These are phyloP conservation scores for Chesias legatella DNA, from an alignment of 2,888 invertebrate species.

Conservation along the genomic window DNA sequence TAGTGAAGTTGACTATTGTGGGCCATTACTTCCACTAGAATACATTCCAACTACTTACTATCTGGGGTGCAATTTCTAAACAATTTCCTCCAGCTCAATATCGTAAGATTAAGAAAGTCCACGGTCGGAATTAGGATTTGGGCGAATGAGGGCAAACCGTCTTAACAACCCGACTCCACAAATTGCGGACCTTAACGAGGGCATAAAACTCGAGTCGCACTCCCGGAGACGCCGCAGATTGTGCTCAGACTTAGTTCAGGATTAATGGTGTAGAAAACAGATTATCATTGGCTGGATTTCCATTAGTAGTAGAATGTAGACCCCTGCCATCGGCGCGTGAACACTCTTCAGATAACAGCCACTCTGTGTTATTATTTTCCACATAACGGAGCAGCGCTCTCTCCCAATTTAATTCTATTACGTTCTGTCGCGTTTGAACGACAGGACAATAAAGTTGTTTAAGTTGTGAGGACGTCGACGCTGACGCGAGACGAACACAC, in stretches of 20 bases:
- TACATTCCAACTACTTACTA: slow-evolving; percentile 48
- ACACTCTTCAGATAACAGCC: slow-evolving; percentile 69
- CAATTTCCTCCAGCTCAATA: slow-evolving; percentile 78
- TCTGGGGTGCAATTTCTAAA: slow-evolving; percentile 72
- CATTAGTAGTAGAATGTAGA: slow-evolving; percentile 58
- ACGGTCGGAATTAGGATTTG: slow-evolving; percentile 74
- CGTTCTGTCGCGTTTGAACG: slow-evolving; percentile 76
- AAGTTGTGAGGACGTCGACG: slow-evolving; percentile 44
- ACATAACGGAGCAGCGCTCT: slow-evolving; percentile 73
- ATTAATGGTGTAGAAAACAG: slow-evolving; percentile 82
- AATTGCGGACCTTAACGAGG: slow-evolving; percentile 80
- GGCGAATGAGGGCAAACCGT: slow-evolving; percentile 65
- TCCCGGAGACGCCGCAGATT: slow-evolving; percentile 76
- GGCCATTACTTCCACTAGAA: slow-evolving; percentile 28
- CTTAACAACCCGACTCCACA: slow-evolving; percentile 79
- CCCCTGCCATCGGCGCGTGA: slow-evolving; percentile 79
- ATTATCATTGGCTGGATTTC: slow-evolving; percentile 81
- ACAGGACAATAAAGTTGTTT: slow-evolving; percentile 73
- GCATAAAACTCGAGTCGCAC: slow-evolving; percentile 77
- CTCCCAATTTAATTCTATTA: slow-evolving; percentile 80
- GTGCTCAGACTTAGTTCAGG: slow-evolving; percentile 78
- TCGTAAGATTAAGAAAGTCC: slow-evolving; percentile 80
- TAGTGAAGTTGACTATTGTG: slow-evolving; percentile 26
- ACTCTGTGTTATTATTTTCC: slow-evolving; percentile 78
- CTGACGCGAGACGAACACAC: slow-evolving; percentile 33